Evolutionary conservation across 2,888 invertebrate species (phyloP), one percentile per base, ranked within the genome.

Genomic region (Dasypolia templi): DNA sequence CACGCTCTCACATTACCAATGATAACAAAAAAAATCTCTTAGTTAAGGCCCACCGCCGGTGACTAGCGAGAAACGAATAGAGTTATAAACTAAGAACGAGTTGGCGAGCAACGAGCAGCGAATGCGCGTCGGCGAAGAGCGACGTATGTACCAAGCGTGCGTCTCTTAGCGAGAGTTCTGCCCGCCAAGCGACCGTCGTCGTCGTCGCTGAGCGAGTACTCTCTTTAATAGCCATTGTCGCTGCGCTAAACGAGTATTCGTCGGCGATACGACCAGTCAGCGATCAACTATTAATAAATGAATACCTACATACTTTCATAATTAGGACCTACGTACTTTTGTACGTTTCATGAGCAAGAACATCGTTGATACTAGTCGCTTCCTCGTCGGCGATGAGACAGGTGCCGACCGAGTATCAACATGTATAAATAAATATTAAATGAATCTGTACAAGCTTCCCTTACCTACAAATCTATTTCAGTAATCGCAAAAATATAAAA

Each of bases 371-470:
- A 49, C 3, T 51, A 26, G 53, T 53, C 26, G 12, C 1, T 53
- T 26, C 6, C 26, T 53, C 22, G 26, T 53, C 26, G 14, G 26
- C 14, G 6, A 4, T 51, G 22, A 3, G n/a, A 12, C n/a, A n/a
- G n/a, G 51, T 51, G 12, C n/a, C 51, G n/a, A 51, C 26, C 6
- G 51, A 26, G 19, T 39, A 22, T 58, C 14, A 59, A 59, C 59
- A 53, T 59, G 58, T 7, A 59, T 17, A 29, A 44, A 32, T 6
- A 55, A 44, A 46, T 17, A 5, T 3, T 35, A 63, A 73, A 58
- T 51, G 17, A 76, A 67, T 59, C 58, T 44, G 14, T 56, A 44
- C 46, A 77, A 56, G 46, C 12, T 77, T 39, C 42, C 19, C 19
- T 5, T 42, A 22, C 46, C 32, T n/a, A n/a, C n/a, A n/a, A 72